Base-by-base conservation (phyloP, 2,797 vertebrate genomes). In the Apogon hyalosoma region DNA sequence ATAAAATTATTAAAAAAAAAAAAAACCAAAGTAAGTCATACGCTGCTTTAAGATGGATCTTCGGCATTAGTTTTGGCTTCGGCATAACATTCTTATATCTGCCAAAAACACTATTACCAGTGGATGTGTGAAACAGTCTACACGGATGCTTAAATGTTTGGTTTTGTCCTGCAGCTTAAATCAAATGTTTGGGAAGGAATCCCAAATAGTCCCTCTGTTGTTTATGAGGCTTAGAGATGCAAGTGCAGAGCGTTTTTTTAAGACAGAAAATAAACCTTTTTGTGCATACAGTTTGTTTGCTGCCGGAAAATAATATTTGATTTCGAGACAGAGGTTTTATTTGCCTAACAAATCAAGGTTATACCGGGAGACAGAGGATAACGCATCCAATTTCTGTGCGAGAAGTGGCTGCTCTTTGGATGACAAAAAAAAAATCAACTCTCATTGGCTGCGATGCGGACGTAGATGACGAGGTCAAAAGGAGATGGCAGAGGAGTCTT, bases 391-490 rank as follows among this genome's bases (percentile, higher is more conserved):
- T 81, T 67, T 69, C 72, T 61, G 69, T 19, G 62, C 48, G 47
- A 64, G 75, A 69, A 50, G 69, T 5, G 47, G 52, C 53, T 0
- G 10, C 68, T 69, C 28, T 48, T 46, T 38, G 63, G 58, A 43
- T 77, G 83, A 83, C 82, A 59, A 49, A 68, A 70, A 9, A 77
- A 33, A 71, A 46, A 74, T 77, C 75, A 65, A 10, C 79, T 56
- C 56, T 56, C 46, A 33, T 63, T 39, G 75, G 75, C 80, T 73
- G 62, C 62, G 2, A 52, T 14, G 51, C 5, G 62, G 63, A 33
- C 59, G 18, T 60, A 33, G 71, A 87, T 87, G 87, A 82, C 48
- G 73, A 88, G 88, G 88, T 93, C 90, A 88, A 75, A 76, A 54
- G 79, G 75, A 89, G 75, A 78, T 54, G 78, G 73, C 81, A 63